Conservation (phyloP, 2,888 invertebrate genomes). For the Mythimna lalbum region DNA sequence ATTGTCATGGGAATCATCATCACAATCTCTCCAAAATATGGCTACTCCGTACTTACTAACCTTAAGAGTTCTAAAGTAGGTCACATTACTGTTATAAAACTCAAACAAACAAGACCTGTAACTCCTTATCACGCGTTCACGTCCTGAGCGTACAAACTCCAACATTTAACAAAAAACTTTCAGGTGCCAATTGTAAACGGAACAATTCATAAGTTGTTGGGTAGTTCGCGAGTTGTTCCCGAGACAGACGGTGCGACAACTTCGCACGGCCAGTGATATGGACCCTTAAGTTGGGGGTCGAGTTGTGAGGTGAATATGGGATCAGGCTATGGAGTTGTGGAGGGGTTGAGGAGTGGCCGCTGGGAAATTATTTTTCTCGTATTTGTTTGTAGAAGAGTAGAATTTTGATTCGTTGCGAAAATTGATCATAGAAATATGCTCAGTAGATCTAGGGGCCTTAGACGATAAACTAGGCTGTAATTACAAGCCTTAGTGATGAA, state of each 20-base stretch:
- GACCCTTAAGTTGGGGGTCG: slow-evolving; percentile 60
- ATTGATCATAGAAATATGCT: not conserved
- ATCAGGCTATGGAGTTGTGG: slow-evolving; percentile 42
- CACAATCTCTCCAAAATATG: not conserved
- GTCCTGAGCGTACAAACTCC: slow-evolving; percentile 40
- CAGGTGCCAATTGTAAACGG: slow-evolving; percentile 64
- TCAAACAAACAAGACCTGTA: slow-evolving; percentile 24
- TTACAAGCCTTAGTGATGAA: no score
- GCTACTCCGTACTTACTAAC: not conserved
- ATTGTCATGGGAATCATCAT: not conserved
- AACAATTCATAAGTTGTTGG: slow-evolving; percentile 66
- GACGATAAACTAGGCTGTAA: no score
- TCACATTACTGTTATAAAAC: slow-evolving; percentile 15
- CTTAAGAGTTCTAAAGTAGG: not conserved
- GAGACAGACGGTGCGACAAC: slow-evolving; percentile 60
- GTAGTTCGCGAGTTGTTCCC: slow-evolving; percentile 59
- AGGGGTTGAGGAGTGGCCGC: slow-evolving; percentile 17
- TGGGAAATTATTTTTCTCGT: slow-evolving; percentile 40
- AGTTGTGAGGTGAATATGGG: slow-evolving; percentile 61
- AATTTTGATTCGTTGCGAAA: slow-evolving; percentile 5
- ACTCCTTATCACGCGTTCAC: slow-evolving; percentile 44
- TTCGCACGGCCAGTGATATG: slow-evolving; percentile 58
- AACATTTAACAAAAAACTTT: slow-evolving; percentile 51
- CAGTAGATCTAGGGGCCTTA: no score
- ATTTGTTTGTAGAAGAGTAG: not conserved